Evolutionary conservation across 2,797 vertebrate species (phyloP), one percentile per base, ranked within the genome.

Genomic region (Lepus townsendii): DNA sequence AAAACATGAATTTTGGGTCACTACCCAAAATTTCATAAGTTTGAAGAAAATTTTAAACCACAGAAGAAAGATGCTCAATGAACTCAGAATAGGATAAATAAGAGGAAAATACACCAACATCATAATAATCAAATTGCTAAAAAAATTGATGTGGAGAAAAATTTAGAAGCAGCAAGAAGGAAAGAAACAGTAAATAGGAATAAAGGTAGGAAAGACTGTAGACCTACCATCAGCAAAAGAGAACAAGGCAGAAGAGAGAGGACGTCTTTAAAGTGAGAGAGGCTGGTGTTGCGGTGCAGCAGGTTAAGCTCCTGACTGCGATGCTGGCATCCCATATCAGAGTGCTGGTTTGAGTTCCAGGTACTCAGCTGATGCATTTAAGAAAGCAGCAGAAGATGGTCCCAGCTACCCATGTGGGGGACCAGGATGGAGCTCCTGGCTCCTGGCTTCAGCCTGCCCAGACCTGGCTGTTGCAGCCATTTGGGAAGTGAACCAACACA

Each of bases 141-240:
- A 87, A 83, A 50, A 63, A 86, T 1, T 30, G 26, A 52, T 85
- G 60, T 86, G 90, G 38, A 85, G 14, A 96, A 77, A 92, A 78
- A 30, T 42, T 82, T 83, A 50, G 57, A 88, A 83, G 26, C 52
- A 71, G 47, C 1, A 10, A 54, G 5, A 62, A 17, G 17, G 66
- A 78, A 83, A 83, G 10, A 77, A 62, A 24, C 13, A 79, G 77
- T 83, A 88, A 94, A 24, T 57, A 54, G 73, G 11, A 79, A 83
- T n/a, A 80, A 87, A 88, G 52, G 66, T 62, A 73, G 66, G 26
- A 90, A 90, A 87, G 50, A 72, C 26, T 80, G 13, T 30, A 80
- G 30, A 91, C 13, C 82, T 77, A 17, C 69, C 50, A 76, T 76
- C 30, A 91, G 47, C 54, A 57, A 84, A 93, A 73, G 27, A 78